Conservation (phyloP, 2,888 invertebrate species). For the Cataglyphis livida region DNA sequence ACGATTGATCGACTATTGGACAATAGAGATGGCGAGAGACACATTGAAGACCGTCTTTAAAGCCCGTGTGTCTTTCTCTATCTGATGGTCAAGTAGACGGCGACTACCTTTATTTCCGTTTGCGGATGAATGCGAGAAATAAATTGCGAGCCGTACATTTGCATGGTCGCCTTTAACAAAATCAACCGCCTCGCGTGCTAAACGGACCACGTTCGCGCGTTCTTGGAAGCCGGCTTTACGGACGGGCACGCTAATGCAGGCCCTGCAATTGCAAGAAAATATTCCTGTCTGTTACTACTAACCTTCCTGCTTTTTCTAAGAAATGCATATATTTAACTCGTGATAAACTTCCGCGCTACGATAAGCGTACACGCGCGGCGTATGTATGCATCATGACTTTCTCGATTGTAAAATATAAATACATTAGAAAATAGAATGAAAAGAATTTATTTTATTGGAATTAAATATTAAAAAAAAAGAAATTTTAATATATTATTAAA, state of each 20-base stretch:
- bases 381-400: background rate
- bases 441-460: background rate
- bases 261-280: constrained; percentile 69
- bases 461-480: background rate
- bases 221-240: constrained; percentile 61
- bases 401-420: background rate
- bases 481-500: background rate
- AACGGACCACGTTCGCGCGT: constrained; percentile 58
- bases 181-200: constrained; percentile 69
- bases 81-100: constrained; percentile 5
- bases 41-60: background rate
- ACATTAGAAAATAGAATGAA: background rate
- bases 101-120: constrained; percentile 11
- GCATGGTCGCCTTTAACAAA: constrained; percentile 71
- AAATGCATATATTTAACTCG: constrained; percentile 34
- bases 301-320: constrained; percentile 67
- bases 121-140: constrained; percentile 25
- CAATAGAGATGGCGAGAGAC: background rate
- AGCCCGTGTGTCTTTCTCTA: constrained; percentile 11
- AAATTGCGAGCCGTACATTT: constrained; percentile 60
- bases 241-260: constrained; percentile 68
- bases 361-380: background rate
- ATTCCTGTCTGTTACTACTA: constrained; percentile 70
- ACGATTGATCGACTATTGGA: background rate
- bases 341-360: constrained; percentile 15